These are phyloP conservation scores for Amblyornis subalaris DNA, from an alignment of 2,113 vertebrate genomes.

Conservation along the genomic window DNA sequence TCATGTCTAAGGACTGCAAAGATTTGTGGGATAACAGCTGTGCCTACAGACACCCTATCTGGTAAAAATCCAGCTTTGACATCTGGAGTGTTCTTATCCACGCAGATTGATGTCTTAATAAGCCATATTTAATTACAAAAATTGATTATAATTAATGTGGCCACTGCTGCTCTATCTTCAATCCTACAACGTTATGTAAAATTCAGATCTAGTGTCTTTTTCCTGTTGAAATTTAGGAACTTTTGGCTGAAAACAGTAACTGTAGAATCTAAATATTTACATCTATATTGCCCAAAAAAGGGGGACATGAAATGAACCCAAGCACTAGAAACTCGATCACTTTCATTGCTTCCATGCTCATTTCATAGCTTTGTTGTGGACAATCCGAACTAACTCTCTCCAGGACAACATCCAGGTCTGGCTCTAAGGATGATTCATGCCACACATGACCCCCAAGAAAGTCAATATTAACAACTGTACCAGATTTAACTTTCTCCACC, in stretches of 20 bases:
- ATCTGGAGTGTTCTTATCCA: not conserved
- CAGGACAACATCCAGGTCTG: not conserved
- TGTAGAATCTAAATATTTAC: not conserved
- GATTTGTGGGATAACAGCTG: conserved; percentile 6
- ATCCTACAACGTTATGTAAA: not conserved
- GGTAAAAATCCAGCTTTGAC: not conserved
- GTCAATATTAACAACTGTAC: not conserved
- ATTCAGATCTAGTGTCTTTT: not conserved
- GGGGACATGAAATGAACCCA: not conserved
- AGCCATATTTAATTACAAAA: not conserved
- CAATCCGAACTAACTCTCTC: not conserved
- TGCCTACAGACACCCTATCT: not conserved
- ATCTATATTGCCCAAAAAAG: not conserved
- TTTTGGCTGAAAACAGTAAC: not conserved
- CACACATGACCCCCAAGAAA: not conserved
- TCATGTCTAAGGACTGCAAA: not conserved
- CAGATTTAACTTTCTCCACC: not conserved
- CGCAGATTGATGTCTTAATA: not conserved
- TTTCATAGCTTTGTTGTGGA: not conserved
- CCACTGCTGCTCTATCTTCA: not conserved
- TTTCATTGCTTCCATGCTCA: not conserved
- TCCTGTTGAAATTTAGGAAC: not conserved
- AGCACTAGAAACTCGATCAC: not conserved
- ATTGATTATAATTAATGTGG: not conserved
- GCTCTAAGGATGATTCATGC: not conserved